Evolutionary conservation across 2,888 invertebrate species (phyloP).

Genomic region (Nowickia ferox): DNA sequence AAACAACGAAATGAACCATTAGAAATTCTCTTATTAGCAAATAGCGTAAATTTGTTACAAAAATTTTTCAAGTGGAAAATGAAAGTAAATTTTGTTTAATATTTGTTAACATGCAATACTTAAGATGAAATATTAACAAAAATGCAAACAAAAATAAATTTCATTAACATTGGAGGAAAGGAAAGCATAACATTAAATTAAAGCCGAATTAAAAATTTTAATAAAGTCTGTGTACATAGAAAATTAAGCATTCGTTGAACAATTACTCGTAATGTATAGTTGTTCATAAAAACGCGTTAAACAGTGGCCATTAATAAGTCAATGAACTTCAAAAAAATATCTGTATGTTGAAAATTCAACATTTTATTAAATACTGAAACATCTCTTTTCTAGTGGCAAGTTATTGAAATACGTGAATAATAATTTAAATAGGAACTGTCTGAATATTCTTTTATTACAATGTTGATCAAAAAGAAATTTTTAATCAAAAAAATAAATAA

Average conservation of each 20-base stretch:
- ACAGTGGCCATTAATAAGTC: conserved; percentile 23
- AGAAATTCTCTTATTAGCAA: conserved; percentile 44
- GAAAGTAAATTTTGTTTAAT: conserved; percentile 64
- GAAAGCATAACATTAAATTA: conserved; percentile 26
- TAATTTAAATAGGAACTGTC: no score
- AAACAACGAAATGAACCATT: conserved; percentile 42
- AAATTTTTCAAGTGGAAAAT: conserved; percentile 65
- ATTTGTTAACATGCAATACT: conserved; percentile 64
- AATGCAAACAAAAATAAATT: conserved; percentile 15
- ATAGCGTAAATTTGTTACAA: conserved; percentile 47
- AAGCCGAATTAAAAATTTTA: background rate
- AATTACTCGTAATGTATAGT: background rate
- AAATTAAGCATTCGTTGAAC: conserved; percentile 30
- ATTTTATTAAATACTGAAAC: no score
- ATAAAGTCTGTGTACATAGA: conserved; percentile 18
- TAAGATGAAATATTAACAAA: conserved; percentile 26
- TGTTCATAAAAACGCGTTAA: background rate
- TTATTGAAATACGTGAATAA: background rate
- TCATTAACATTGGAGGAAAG: conserved; percentile 43
- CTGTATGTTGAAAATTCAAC: background rate
- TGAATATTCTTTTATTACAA: no score
- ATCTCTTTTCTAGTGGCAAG: background rate
- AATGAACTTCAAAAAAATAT: conserved; percentile 27
- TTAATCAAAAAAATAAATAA: no score
- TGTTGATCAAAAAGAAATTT: no score